Evolutionary conservation across 2,113 vertebrate genomes (phyloP), one percentile per base, ranked within the genome.

Genomic region (Amphiprion percula): DNA sequence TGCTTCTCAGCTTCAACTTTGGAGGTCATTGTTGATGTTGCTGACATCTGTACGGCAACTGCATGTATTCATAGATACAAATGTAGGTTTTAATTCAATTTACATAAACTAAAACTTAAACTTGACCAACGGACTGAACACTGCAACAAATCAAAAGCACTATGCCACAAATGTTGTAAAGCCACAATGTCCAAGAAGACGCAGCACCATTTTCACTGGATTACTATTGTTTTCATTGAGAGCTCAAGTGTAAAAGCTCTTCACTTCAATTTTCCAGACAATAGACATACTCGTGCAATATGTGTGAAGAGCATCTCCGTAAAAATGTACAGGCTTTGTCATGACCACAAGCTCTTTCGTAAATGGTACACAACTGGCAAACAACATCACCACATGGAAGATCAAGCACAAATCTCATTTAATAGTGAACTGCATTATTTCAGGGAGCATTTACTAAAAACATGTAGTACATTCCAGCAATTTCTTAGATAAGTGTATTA

Each of bases 1-100:
- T 71, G 69, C 59, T 76, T 80, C 67, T 79, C 39, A 65, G 46
- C 63, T 44, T 77, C 80, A 68, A 3, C 26, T 75, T 41, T 70
- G 46, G 37, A 63, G 2, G 55, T 53, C 67, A 52, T 63, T 64
- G 23, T 37, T 28, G 85, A 68, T 30, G 44, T 39, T 16, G 46
- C 1, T 24, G 63, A 17, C 26, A 23, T 47, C 39, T 73, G 44
- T 58, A 70, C 81, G 89, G 72, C 24, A 72, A 84, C 9, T 82
- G 8, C 60, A 73, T 55, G 68, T 53, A 72, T 60, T 68, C 2
- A 10, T 26, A 54, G n/a, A 63, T 15, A 55, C 41, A 54, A 46
- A 11, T 4, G 41, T 37, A 26, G 15, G 17, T 39, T 74, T 73
- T 7, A 66, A 33, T 67, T 64, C 2, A 77, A 24, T 17, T 50